Evolutionary conservation across 2,888 invertebrate genomes (phyloP).

Genomic region (Caenorhabditis uteleia): DNA sequence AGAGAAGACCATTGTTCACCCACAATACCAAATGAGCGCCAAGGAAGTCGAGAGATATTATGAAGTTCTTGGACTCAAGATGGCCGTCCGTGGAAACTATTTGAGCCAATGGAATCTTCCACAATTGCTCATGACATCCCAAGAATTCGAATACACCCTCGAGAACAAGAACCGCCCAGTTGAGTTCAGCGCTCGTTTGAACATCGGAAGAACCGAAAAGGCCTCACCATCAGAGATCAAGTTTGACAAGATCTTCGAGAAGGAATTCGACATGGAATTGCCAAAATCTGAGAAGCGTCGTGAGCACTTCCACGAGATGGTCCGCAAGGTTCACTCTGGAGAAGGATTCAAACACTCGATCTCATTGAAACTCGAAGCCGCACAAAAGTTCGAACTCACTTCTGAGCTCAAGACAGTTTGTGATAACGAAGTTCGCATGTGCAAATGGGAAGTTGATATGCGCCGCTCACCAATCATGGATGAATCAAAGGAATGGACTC

Average conservation of each 20-base stretch:
- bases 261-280: conserved; percentile 33
- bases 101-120: conserved; percentile 34
- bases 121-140: conserved; percentile 46
- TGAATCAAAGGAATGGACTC: conserved; percentile 48
- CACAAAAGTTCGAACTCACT: conserved; percentile 18
- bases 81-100: conserved; percentile 44
- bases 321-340: conserved; percentile 20
- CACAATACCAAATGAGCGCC: conserved; percentile 31
- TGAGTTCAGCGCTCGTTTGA: conserved; percentile 16
- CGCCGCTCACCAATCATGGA: conserved; percentile 25
- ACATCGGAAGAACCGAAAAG: conserved; percentile 7
- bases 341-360: conserved; percentile 17
- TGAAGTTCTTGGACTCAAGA: conserved; percentile 36
- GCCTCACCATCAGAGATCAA: conserved; percentile 26
- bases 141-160: conserved; percentile 45
- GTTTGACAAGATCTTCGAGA: conserved; percentile 34
- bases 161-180: conserved; percentile 31
- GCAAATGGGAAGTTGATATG: conserved; percentile 20
- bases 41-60: conserved; percentile 30
- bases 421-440: conserved; percentile 29
- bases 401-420: conserved; percentile 19
- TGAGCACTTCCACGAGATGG: conserved; percentile 26
- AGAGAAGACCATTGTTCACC: conserved; percentile 54
- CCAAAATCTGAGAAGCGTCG: conserved; percentile 23
- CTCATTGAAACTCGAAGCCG: conserved; percentile 21